These are phyloP conservation scores for Xerus inauris DNA, from an alignment of 2,113 vertebrate genomes.

Conservation along the genomic window DNA sequence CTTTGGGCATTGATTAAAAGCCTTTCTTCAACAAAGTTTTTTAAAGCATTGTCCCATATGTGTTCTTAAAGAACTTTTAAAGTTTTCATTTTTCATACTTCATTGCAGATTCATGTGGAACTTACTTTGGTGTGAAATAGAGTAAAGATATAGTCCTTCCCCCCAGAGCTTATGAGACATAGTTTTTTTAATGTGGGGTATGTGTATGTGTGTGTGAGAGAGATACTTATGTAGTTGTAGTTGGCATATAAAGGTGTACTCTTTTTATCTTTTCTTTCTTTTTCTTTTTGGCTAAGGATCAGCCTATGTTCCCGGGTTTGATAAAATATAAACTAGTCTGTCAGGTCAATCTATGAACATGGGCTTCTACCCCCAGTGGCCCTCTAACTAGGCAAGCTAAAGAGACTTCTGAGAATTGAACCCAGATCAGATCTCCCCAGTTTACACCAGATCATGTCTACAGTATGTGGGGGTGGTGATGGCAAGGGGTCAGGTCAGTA, in stretches of 20 bases:
- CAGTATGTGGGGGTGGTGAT: not conserved
- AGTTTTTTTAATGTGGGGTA: not conserved
- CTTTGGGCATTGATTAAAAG: slow-evolving; percentile 24
- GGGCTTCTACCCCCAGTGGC: not conserved
- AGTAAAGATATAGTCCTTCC: not conserved
- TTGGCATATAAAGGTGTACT: not conserved
- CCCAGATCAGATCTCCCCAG: not conserved
- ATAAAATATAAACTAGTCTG: not conserved
- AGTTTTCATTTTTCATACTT: not conserved
- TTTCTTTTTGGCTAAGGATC: not conserved
- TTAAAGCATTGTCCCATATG: not conserved
- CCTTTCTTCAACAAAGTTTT: not conserved
- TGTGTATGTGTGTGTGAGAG: not conserved
- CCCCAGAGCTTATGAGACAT: not conserved
- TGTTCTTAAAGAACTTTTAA: slow-evolving; percentile 10
- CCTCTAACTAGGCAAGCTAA: not conserved
- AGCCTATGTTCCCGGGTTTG: not conserved
- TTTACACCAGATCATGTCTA: not conserved
- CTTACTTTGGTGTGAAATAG: not conserved
- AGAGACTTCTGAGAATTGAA: not conserved
- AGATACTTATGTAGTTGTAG: not conserved
- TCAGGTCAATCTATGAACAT: not conserved
- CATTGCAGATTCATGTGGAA: not conserved
- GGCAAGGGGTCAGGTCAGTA: not conserved
- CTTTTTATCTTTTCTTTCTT: too few species aligned